Evolutionary conservation across 2,113 vertebrate species (phyloP), one percentile per base, ranked within the genome.

Genomic region (Rhizomys pruinosus): DNA sequence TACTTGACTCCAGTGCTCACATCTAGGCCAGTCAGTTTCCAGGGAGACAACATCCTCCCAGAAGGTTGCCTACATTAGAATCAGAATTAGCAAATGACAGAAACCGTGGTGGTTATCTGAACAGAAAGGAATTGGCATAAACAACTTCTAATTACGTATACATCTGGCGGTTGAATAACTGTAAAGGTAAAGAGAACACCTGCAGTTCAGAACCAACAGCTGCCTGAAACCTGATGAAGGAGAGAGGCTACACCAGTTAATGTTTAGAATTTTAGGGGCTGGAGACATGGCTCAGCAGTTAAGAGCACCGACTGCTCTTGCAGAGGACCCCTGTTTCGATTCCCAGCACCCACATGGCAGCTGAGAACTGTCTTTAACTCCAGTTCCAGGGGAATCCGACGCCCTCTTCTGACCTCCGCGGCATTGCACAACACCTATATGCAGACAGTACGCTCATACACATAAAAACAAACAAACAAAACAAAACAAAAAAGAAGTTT

Each of bases 41-140:
- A 1, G 4, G 44, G 19, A 86, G 23, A 23, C 5, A 15, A 19
- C 8, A 20, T 11, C 3, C 2, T 15, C 3, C 2, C n/a, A 17
- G 44, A n/a, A 63, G 8, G 25, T 66, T 23, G 44, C 25, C 13
- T 69, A 17, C 0, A 0, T 32, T 47, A 44, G 39, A 73, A 94
- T 63, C 17, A 20, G 11, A 2, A 2, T 19, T 39, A 4, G 64
- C 47, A 34, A 39, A 44, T 34, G 15, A 77, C 44, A 71, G 61
- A 80, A 84, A 64, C 16, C 47, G 42, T 7, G 3, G 29, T 74
- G 32, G 17, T 17, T 73, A 17, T 61, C 59, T n/a, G n/a, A n/a
- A n/a, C 52, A 95, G 52, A 55, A 15, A 73, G 19, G 84, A 63
- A 19, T 7, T 39, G 25, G 12, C 37, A 42, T 20, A 52, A 84